Evolutionary conservation across 2,888 invertebrate genomes (phyloP), one percentile per base, ranked within the genome.

Genomic region (Ophioninae sp.): DNA sequence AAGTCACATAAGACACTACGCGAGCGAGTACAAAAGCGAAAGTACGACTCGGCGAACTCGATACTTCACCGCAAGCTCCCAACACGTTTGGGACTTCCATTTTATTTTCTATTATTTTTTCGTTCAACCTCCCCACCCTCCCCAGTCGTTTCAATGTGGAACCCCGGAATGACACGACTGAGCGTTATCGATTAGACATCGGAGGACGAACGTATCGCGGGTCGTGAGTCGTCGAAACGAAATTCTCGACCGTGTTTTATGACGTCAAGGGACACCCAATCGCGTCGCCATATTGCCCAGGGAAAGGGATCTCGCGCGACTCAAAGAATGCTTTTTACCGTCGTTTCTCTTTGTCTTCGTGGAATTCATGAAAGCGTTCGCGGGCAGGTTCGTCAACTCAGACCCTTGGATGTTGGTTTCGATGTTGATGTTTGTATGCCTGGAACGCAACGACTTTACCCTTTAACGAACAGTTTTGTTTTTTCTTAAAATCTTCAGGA

Each of bases 1-100:
- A 59, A 69, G 17, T 17, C 51, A 17, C 58, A 73, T 75, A 79
- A 82, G 82, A 67, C 79, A 82, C 82, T 79, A 65, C 82, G 79
- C 80, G 68, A 80, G 79, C 75, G 84, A 71, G 85, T 75, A 68
- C 68, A 85, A 86, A 85, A 86, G 86, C 86, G 86, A 86, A 86
- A 86, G 86, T 86, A 69, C 84, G 72, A 71, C 61, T 67, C 59
- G 69, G 63, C 81, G 72, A 0, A 17, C 61, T 86, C 82, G 78
- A 83, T 83, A 85, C 79, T 83, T 77, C 58, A 37, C 51, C 72
- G 73, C 73, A 51, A 79, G 67, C 72, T 22, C 59, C 68, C 71
- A 51, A 73, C 73, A 73, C 69, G 59, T 63, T 68, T 68, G 73
- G 56, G 77, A 67, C 68, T 77, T 68, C 23, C 68, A 20, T 44